A percentile compares a stretch with the other conserved stretches of the same genome.
Evolutionary conservation across 2,888 invertebrate genomes (phyloP).

Genomic region (Stenichneumon culpator): DNA sequence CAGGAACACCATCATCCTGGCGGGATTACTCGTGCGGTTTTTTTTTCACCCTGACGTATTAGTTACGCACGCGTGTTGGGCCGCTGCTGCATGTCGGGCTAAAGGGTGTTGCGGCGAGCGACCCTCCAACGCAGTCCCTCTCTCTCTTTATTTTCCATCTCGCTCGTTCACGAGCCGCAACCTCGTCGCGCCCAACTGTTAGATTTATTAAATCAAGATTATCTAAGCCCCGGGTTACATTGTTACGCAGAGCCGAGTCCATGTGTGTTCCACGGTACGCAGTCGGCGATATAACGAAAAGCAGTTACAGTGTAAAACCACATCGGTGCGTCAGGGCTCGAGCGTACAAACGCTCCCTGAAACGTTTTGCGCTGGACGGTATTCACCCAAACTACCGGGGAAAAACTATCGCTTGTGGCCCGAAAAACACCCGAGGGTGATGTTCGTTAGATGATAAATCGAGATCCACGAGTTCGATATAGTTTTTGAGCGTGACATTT

Average conservation of each 20-base stretch:
- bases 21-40: constrained; percentile 72
- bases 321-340: constrained; percentile 46
- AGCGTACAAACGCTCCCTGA: constrained; percentile 30
- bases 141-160: constrained; percentile 30
- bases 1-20: constrained; percentile 56
- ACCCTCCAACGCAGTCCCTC: constrained; percentile 53
- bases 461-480: constrained; percentile 28
- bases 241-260: constrained; percentile 82
- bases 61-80: constrained; percentile 83
- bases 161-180: constrained; percentile 46
- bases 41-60: constrained; percentile 74
- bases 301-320: constrained; percentile 48
- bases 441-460: constrained; percentile 29
- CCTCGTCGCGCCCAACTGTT: constrained; percentile 82
- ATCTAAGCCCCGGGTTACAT: constrained; percentile 83
- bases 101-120: constrained; percentile 68
- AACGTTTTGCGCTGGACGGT: constrained; percentile 16
- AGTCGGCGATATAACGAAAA: constrained; percentile 4
- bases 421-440: constrained; percentile 1
- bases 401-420: constrained; percentile 21
- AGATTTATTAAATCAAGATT: constrained; percentile 86
- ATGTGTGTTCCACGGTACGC: constrained; percentile 48
- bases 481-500: constrained; percentile 18
- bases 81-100: constrained; percentile 69
- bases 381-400: constrained; percentile 3